Evolutionary conservation across 2,888 invertebrate genomes (phyloP).

Genomic region (Ormyrus rosae): DNA sequence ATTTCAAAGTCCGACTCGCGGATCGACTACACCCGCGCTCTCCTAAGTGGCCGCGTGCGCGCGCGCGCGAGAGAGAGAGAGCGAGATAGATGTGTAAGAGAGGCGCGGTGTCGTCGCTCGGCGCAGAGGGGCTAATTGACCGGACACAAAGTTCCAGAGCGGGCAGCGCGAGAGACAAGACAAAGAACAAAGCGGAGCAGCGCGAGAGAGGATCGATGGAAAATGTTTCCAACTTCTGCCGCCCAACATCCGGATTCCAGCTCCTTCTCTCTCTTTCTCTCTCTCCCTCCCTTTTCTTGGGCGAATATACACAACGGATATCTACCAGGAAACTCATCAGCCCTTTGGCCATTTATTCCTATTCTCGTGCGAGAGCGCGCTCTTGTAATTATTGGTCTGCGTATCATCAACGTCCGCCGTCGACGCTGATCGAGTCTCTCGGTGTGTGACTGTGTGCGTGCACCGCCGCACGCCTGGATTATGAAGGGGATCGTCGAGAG

Average conservation of each 20-base stretch:
- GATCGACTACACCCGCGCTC: no score
- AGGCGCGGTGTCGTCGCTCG: no score
- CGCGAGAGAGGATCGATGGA: no score
- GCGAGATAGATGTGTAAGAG: no score
- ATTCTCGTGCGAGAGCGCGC: conserved; percentile 26
- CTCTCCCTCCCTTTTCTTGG: background rate
- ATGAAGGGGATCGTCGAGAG: background rate
- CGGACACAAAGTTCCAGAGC: conserved; percentile 59
- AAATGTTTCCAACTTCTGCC: no score
- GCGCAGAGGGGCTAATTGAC: conserved; percentile 58
- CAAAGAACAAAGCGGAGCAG: conserved; percentile 52
- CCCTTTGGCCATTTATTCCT: conserved; percentile 42
- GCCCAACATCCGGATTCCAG: conserved; percentile 45
- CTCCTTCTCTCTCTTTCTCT: no score
- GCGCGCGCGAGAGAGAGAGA: conserved; percentile 4
- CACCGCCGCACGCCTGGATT: background rate
- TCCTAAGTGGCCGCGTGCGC: background rate
- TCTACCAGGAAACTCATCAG: conserved; percentile 46
- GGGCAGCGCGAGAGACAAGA: conserved; percentile 52
- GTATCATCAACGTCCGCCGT: conserved; percentile 31
- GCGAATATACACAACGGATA: background rate
- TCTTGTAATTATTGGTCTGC: conserved; percentile 43
- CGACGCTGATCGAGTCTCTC: no score
- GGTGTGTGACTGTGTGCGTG: background rate
- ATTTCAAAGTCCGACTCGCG: conserved; percentile 18